Conservation (phyloP, 1,140 invertebrate genomes). For the Penaeus indicus region DNA sequence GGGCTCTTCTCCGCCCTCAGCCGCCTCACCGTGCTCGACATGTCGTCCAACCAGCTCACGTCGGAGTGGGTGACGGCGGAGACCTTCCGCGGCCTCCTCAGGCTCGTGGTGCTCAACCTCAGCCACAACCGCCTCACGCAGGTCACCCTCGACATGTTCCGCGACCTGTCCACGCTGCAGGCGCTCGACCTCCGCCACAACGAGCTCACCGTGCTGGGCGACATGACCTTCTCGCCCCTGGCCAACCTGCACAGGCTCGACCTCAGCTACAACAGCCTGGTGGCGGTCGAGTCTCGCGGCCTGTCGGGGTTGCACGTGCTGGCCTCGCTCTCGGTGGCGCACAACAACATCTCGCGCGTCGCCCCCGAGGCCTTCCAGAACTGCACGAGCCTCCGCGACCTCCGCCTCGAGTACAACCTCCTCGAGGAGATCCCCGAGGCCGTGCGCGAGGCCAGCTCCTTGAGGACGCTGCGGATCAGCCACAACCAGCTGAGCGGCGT, state of each 20-base stretch:
- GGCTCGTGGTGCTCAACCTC: slow-evolving; percentile 87
- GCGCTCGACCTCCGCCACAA: slow-evolving; percentile 90
- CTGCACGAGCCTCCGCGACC: slow-evolving; percentile 86
- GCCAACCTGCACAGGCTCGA: slow-evolving; percentile 90
- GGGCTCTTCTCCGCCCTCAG: slow-evolving; percentile 82
- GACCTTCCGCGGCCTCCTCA: slow-evolving; percentile 85
- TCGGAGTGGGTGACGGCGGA: slow-evolving; percentile 83
- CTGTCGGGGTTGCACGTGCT: slow-evolving; percentile 88
- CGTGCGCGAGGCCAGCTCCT: slow-evolving; percentile 67
- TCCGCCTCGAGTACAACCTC: slow-evolving; percentile 88
- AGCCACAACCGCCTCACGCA: slow-evolving; percentile 88
- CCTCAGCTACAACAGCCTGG: slow-evolving; percentile 85
- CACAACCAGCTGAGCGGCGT: slow-evolving; percentile 65
- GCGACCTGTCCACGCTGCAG: slow-evolving; percentile 88
- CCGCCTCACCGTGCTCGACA: slow-evolving; percentile 83
- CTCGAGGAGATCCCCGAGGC: slow-evolving; percentile 67
- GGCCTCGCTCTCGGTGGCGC: slow-evolving; percentile 84
- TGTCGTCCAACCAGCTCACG: slow-evolving; percentile 85
- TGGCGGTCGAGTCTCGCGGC: slow-evolving; percentile 82
- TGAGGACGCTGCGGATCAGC: slow-evolving; percentile 68
- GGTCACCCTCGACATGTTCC: slow-evolving; percentile 87
- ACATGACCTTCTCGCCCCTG: slow-evolving; percentile 83
- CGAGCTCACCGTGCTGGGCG: slow-evolving; percentile 71
- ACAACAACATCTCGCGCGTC: slow-evolving; percentile 86
- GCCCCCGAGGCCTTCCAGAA: slow-evolving; percentile 89